Base-by-base conservation (phyloP, 35 echinoderm and acorn worm species). In the Heliocidaris tuberculata region DNA sequence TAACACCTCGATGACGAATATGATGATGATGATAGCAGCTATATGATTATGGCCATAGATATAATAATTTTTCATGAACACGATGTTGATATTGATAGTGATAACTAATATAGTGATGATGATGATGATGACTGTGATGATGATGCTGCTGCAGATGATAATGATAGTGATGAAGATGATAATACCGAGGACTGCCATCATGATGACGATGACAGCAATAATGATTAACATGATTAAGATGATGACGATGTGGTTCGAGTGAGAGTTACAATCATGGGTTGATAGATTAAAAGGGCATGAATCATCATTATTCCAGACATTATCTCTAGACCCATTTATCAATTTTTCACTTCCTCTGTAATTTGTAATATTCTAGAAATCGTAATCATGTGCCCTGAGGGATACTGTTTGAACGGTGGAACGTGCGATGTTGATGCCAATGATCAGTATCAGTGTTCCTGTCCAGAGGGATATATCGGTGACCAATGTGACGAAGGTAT, bases 361-460 rank as follows among this genome's bases (percentile, higher is more conserved):
- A 42, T 86, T 86, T 42, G 15, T n/a, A 48, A 48, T 48, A 17
- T 59, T 93, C 50, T 48, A 93, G 91, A 49, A 49, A 2, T 52
- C 50, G 21, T 93, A 5, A n/a, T n/a, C 65, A 59, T 52, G 91
- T 93, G 91, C 48, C 91, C 91, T 59, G 49, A 6, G 50, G 48
- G 11, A 13, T 59, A 93, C 30, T 93, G 91, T 11, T 59, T 93
- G 91, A 59, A 93, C 50, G 91, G 29, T 13, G 91, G 91, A 30
- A 5, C 13, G 50, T 93, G 91, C 30, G 27, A 11, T 93, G 12
- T 93, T 12, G 50, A 52, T 30, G 91, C 4, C 13, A 48, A 49
- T 6, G 91, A 59, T 5, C 48, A 93, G 29, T 48, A 47, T 17
- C 47, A 17, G 29, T 93, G 91, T 27, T 13, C 12, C 31, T 93